Conservation (phyloP, 2,888 invertebrate species). For the Xanthorhoe spadicearia region DNA sequence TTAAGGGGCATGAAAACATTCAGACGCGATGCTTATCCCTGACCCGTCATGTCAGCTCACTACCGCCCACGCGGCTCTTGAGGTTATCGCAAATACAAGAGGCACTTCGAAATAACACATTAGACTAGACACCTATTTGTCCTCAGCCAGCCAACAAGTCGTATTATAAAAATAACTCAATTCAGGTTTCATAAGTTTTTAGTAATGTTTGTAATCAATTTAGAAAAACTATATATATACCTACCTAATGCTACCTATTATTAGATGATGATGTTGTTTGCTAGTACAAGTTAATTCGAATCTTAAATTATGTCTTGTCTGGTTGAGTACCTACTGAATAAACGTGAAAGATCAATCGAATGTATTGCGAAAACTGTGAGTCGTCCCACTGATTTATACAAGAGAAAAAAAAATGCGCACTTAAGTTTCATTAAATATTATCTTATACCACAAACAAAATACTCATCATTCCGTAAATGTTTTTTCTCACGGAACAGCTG, state of each 20-base stretch:
- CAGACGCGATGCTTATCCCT: conserved; percentile 40
- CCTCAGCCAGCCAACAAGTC: no score
- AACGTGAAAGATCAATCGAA: no score
- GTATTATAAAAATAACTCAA: no score
- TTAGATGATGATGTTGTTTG: background rate
- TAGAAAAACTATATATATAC: no score
- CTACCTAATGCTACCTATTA: background rate
- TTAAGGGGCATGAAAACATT: no score
- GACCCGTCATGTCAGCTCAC: conserved; percentile 38
- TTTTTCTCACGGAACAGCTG: conserved; percentile 60
- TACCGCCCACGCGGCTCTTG: conserved; percentile 34
- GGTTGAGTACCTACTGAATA: no score
- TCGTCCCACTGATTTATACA: no score
- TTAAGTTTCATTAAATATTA: background rate
- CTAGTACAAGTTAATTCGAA: background rate
- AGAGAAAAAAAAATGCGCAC: no score
- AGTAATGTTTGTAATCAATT: no score
- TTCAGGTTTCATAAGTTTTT: no score
- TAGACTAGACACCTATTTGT: no score
- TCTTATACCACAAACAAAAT: conserved; percentile 14
- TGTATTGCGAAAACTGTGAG: no score
- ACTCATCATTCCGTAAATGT: conserved; percentile 28
- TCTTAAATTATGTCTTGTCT: background rate
- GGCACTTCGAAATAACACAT: conserved; percentile 14
- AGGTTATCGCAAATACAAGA: conserved; percentile 25